phyloP scores from a whole-genome alignment of 2,888 invertebrate genomes.

The Tanypteryx hageni region DNA sequence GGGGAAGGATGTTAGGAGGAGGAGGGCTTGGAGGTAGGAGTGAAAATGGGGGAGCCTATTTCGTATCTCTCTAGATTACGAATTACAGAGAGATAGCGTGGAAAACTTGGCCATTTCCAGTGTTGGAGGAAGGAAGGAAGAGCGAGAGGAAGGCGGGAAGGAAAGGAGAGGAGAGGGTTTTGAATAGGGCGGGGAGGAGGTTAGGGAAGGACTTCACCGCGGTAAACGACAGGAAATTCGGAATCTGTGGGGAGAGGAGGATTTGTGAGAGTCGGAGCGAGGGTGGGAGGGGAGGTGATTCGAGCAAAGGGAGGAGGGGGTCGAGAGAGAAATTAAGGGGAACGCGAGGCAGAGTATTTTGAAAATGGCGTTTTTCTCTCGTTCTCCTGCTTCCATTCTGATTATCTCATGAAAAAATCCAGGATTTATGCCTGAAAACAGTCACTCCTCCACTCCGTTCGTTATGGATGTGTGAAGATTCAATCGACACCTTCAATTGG shows the following conservation, averaged over 20 bases:
- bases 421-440: not conserved
- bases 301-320: not conserved
- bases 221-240: constrained; percentile 64
- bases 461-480: too few species aligned
- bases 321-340: not conserved
- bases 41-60: not conserved
- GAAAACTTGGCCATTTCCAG: constrained; percentile 62
- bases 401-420: not conserved
- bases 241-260: constrained; percentile 45
- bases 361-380: not conserved
- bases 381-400: not conserved
- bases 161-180: constrained; percentile 8
- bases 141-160: not conserved
- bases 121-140: constrained; percentile 53
- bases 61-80: constrained; percentile 59
- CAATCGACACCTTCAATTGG: too few species aligned
- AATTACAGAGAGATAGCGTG: constrained; percentile 55
- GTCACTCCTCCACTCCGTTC: not conserved
- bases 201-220: constrained; percentile 53
- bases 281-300: not conserved
- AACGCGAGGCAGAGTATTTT: not conserved
- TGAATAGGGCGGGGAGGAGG: constrained; percentile 3
- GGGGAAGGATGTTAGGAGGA: not conserved
- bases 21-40: not conserved
- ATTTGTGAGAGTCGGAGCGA: not conserved